These are phyloP conservation scores for Ochropleura plecta DNA, from an alignment of 2,888 invertebrate species.

Conservation along the genomic window DNA sequence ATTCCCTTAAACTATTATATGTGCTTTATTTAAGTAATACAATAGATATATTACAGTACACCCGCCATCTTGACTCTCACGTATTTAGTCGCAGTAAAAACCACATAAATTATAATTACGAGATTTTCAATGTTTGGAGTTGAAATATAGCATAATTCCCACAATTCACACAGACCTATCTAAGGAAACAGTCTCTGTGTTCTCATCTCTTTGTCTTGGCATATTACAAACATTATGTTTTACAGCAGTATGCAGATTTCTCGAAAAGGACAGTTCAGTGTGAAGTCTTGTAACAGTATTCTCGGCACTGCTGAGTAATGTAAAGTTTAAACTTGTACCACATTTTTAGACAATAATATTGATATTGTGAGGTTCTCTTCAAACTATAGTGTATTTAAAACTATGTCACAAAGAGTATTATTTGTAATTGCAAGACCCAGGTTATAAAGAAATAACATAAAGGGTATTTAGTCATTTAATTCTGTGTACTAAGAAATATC, in stretches of 20 bases:
- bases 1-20: no score
- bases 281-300: slow-evolving; percentile 46
- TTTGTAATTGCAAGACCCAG: background rate
- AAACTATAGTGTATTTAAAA: slow-evolving; percentile 30
- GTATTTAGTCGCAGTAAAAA: no score
- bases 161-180: background rate
- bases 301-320: slow-evolving; percentile 55
- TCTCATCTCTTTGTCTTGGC: slow-evolving; percentile 14
- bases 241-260: slow-evolving; percentile 53
- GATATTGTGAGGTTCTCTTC: slow-evolving; percentile 27
- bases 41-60: no score
- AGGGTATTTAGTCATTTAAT: background rate
- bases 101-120: no score
- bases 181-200: background rate
- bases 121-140: no score
- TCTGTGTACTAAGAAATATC: background rate
- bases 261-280: slow-evolving; percentile 53
- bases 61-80: no score
- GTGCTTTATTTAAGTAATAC: no score
- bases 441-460: background rate
- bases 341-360: slow-evolving; percentile 39
- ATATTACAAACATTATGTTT: slow-evolving; percentile 54
- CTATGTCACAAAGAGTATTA: background rate
- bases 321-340: slow-evolving; percentile 38
- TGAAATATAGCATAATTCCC: no score